These are phyloP conservation scores for Pipistrellus pipistrellus DNA, from an alignment of 2,797 vertebrate species.

Conservation along the genomic window DNA sequence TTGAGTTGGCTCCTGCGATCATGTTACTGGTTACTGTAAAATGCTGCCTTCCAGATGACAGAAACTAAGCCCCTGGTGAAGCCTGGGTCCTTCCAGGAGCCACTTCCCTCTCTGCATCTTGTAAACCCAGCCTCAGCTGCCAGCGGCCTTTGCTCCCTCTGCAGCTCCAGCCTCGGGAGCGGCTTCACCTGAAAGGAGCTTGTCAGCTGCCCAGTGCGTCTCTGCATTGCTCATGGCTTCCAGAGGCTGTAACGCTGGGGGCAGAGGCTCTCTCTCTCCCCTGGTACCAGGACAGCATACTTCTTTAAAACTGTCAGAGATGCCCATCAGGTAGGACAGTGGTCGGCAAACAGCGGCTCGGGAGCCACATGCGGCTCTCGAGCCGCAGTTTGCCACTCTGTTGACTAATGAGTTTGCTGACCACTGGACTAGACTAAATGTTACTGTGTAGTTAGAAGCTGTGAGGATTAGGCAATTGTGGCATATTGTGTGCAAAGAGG, in stretches of 20 bases:
- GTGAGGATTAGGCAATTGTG: no score
- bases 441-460: no score
- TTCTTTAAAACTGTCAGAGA: not conserved
- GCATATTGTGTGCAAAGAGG: no score
- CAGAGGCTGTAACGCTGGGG: fast-evolving
- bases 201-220: not conserved
- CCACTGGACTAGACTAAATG: no score
- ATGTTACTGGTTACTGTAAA: not conserved
- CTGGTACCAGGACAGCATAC: not conserved
- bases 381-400: no score
- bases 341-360: no score
- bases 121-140: not conserved
- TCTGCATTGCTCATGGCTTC: not conserved
- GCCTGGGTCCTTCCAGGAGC: not conserved
- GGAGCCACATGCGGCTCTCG: no score
- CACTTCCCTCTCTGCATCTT: not conserved
- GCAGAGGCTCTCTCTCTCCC: not conserved
- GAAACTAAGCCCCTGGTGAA: not conserved
- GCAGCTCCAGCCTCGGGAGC: not conserved
- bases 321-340: not conserved
- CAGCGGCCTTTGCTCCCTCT: conserved; percentile 27
- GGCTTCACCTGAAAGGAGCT: conserved; percentile 8
- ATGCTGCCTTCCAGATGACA: not conserved
- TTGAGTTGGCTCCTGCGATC: not conserved
- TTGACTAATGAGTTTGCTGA: no score